Evolutionary conservation across 2,113 vertebrate genomes (phyloP).

Genomic region (Misgurnus anguillicaudatus): DNA sequence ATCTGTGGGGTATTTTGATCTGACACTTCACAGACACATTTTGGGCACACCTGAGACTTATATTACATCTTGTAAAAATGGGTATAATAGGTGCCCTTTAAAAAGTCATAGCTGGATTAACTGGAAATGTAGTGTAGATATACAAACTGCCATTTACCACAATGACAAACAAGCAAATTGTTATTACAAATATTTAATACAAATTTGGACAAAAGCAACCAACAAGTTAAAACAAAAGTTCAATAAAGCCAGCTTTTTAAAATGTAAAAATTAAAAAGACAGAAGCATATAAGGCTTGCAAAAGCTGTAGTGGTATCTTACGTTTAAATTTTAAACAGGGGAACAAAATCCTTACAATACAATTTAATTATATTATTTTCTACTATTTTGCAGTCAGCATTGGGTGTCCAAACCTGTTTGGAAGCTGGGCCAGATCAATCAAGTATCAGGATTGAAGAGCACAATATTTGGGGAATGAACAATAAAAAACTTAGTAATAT

Average conservation of each 20-base stretch:
- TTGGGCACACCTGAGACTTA: too few relatives aligned
- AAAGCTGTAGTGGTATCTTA: constrained; percentile 28
- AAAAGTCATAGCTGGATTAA: too few relatives aligned
- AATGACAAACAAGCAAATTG: background rate
- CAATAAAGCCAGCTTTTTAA: background rate
- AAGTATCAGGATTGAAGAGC: background rate
- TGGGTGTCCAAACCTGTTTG: background rate
- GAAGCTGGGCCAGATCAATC: background rate
- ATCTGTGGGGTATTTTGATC: too few relatives aligned
- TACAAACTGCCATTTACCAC: too few relatives aligned
- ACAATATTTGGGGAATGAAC: background rate
- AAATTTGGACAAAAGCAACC: background rate
- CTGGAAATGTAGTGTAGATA: too few relatives aligned
- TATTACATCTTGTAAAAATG: too few relatives aligned
- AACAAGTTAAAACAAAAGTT: constrained; percentile 1
- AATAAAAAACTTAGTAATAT: background rate
- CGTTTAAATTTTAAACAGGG: constrained; percentile 10
- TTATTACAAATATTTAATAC: constrained; percentile 18
- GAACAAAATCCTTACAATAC: background rate
- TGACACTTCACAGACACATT: too few relatives aligned
- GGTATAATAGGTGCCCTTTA: too few relatives aligned
- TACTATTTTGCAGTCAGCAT: constrained; percentile 14
- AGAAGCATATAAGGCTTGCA: background rate
- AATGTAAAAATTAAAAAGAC: background rate
- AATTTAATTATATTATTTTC: background rate